Base-by-base conservation (phyloP, 2,113 vertebrate genomes). In the Emydura subglobosa region DNA sequence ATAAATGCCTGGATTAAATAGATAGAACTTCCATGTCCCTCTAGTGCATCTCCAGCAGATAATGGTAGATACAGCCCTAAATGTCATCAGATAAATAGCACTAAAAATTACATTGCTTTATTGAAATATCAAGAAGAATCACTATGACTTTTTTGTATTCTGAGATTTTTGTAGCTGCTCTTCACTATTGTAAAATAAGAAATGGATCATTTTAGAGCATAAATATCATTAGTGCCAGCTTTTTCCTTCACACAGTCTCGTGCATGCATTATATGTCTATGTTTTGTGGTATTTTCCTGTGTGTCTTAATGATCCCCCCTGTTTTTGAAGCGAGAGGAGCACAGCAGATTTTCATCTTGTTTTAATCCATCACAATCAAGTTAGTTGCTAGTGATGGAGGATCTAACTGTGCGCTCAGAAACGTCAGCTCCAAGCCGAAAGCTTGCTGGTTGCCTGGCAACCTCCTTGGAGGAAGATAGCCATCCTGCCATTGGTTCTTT, bases 301-400 rank as follows among this genome's bases (percentile, higher is more conserved):
- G 92, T 97, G 94, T 97, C 93, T 95, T 95, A 94, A 95, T 82
- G 93, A 97, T 97, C 93, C 96, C 92, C 92, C 34, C 92, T 81
- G 93, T 97, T 95, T 47, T 86, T 1, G 78, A 92, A 50, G 84
- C 94, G 79, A 76, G 90, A 90, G 96, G 89, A 80, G 95, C 81
- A 10, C 90, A 89, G 97, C 96, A 97, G 94, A 85, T 98, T 98
- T 98, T 98, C 97, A 98, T 98, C 90, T 88, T 47, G 87, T 95
- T 97, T 98, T 98, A 98, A 99, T 99, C 98, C 98, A 98, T 98
- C 98, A 98, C 98, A 98, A 98, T 98, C 98, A 98, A 98, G 98
- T 98, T 98, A 98, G 98, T 98, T 96, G 91, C 89, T 55, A 94
- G 97, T 93, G 98, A 97, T 97, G 98, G 98, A 98, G 97, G 98